Evolutionary conservation across 2,797 vertebrate genomes (phyloP).

Genomic region (Clarias fuscus): DNA sequence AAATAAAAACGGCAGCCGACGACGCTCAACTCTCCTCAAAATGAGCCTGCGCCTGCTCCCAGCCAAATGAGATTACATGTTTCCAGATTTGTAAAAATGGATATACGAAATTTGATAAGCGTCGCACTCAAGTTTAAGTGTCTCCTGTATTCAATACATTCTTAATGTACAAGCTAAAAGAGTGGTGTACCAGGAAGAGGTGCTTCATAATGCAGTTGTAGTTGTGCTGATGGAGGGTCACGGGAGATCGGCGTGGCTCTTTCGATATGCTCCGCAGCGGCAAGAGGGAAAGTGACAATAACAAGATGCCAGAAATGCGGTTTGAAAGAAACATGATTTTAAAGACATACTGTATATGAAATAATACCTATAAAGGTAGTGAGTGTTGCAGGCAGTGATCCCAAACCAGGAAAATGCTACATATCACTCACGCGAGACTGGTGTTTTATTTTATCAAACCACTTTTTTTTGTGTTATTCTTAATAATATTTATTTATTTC

Average conservation of each 20-base stretch:
- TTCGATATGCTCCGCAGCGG: constrained; percentile 21
- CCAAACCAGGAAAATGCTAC: neutral
- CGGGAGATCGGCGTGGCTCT: constrained; percentile 13
- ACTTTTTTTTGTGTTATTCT: neutral
- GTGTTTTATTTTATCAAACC: neutral
- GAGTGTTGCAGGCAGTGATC: neutral
- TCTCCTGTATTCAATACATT: constrained; percentile 46
- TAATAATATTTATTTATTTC: too few species aligned
- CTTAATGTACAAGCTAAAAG: constrained; percentile 43
- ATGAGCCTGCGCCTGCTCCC: constrained; percentile 67
- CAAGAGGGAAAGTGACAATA: constrained; percentile 11
- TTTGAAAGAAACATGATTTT: constrained; percentile 8
- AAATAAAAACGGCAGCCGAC: constrained; percentile 56
- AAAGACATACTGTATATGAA: neutral
- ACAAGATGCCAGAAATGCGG: neutral
- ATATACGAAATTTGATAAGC: constrained; percentile 59
- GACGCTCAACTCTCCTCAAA: constrained; percentile 63
- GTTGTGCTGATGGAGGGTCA: constrained; percentile 19
- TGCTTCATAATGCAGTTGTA: constrained; percentile 42
- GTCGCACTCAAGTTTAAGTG: constrained; percentile 53
- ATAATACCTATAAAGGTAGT: constrained; percentile 3
- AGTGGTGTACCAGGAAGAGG: constrained; percentile 28
- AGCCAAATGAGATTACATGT: constrained; percentile 56
- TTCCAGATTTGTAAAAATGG: constrained; percentile 64
- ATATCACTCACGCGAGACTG: neutral